A percentile compares a stretch with the other conserved stretches of the same genome.
Evolutionary conservation across 2,797 vertebrate genomes (phyloP).

Genomic region (Danio tinwini): DNA sequence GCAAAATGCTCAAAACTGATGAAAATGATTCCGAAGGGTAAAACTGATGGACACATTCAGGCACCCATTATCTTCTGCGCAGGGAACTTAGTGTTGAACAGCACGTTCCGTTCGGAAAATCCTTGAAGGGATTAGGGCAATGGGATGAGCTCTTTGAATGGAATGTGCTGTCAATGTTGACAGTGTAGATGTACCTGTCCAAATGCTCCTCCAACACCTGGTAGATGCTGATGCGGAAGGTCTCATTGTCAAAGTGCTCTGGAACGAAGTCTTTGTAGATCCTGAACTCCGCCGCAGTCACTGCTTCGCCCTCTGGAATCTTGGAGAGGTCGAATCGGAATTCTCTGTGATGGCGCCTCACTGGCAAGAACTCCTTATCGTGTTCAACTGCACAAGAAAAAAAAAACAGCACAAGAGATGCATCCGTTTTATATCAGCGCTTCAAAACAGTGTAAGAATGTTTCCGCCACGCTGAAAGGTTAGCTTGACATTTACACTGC

Average conservation of each 20-base stretch:
- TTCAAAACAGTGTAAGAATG: constrained; percentile 15
- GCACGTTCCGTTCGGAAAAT: too few relatives aligned
- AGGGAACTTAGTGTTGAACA: too few relatives aligned
- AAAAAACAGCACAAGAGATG: constrained; percentile 28
- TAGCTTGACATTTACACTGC: constrained; percentile 26
- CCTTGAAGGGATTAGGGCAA: too few relatives aligned
- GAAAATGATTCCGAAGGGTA: too few relatives aligned
- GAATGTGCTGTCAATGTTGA: too few relatives aligned
- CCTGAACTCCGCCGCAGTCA: constrained; percentile 95
- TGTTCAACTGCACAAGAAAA: constrained; percentile 89
- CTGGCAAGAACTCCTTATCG: constrained; percentile 92
- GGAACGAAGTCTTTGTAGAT: constrained; percentile 96
- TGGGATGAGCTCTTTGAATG: too few relatives aligned
- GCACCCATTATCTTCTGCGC: too few relatives aligned
- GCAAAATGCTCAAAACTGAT: too few relatives aligned
- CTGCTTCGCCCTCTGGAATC: constrained; percentile 95
- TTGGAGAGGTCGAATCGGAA: constrained; percentile 94
- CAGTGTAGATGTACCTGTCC: constrained; percentile 78
- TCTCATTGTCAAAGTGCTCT: constrained; percentile 92
- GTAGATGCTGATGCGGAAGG: constrained; percentile 93
- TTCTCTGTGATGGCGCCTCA: constrained; percentile 91
- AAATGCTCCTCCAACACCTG: constrained; percentile 94
- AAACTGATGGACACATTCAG: too few relatives aligned
- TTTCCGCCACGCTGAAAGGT: constrained; percentile 30
- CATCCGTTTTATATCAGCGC: background rate